Evolutionary conservation across 2,888 invertebrate species (phyloP), one percentile per base, ranked within the genome.

Genomic region (Esperia sulphurella): DNA sequence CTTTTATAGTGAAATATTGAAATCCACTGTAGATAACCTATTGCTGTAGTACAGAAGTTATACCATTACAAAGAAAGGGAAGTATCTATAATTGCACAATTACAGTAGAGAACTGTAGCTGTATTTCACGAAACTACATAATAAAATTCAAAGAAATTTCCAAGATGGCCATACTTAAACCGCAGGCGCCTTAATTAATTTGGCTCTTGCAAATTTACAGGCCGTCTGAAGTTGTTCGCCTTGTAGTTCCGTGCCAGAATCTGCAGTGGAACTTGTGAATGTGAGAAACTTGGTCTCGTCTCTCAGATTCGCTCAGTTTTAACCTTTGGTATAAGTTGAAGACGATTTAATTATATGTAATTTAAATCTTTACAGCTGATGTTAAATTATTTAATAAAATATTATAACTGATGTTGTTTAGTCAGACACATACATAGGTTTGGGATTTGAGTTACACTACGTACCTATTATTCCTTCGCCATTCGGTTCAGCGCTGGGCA

Each of bases 171-270:
- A 61, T 51, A 55, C 52, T 51, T 51, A 63, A 70, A 71, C 68
- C 68, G 61, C 68, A 52, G 59, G 54, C 4, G 68, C 61, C 66
- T 58, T 67, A 80, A 83, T 84, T 83, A 84, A 85, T 85, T 82
- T 76, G 65, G 65, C 61, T 63, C 68, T 69, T 69, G 75, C 65
- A 73, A 82, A 84, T 83, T 82, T 81, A 80, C 76, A 71, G 68
- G 62, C 55, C 57, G 65, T 67, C 61, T 70, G 66, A 77, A 73
- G 64, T 70, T 70, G 68, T 68, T 63, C 58, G 49, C 41, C 51
- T 8, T 50, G 59, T 63, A 71, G 71, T 70, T 72, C 59, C 63
- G 64, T 61, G 73, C 68, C 68, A 68, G 66, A 70, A 63, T 70
- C 62, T 69, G 67, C 60, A 58, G 58, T 54, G 62, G 57, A 67